Base-by-base conservation (phyloP, 1,140 invertebrate species). In the Globodera rostochiensis region DNA sequence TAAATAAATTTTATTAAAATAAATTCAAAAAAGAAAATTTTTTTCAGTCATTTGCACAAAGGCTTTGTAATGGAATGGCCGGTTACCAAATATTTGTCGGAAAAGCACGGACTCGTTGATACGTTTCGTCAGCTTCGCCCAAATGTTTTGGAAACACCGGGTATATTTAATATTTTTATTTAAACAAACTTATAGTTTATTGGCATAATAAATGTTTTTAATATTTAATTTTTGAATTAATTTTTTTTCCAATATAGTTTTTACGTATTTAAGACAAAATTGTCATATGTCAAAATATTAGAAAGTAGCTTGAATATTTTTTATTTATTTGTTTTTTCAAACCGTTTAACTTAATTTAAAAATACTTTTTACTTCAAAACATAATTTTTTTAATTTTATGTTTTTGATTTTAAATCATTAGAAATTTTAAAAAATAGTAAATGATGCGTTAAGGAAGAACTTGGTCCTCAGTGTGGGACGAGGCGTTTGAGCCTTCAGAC, bases 51-150 rank as follows among this genome's bases (percentile, higher is more conserved):
- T 57, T 80, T 82, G 74, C 80, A 80, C 53, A 74, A 74, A 80
- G 60, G 64, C 9, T 82, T 64, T 6, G 71, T 70, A 49, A 15
- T 83, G 15, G 64, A 84, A 76, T 83, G 82, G 82, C 82, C 82
- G 0, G 82, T 73, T 3, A 83, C 82, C 8, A 84, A 83, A 49
- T 13, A 82, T n/a, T 71, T 83, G 36, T 50, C 60, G 15, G 79
- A 77, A 45, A 64, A 64, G 15, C 57, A 47, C n/a, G 82, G 80
- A 19, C 53, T 76, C 6, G 15, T 78, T 25, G 82, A 83, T 49
- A 76, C 82, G 8, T 83, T 83, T 69, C 79, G 82, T 13, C 47
- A 75, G 15, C 45, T 83, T 45, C 81, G 75, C 49, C 81, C 80
- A 6, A 45, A 83, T 67, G 80, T 71, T 6, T 15, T 47, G 1